These are phyloP conservation scores for Aphaenogaster rudis DNA, from an alignment of 1,140 invertebrate genomes.

Conservation along the genomic window DNA sequence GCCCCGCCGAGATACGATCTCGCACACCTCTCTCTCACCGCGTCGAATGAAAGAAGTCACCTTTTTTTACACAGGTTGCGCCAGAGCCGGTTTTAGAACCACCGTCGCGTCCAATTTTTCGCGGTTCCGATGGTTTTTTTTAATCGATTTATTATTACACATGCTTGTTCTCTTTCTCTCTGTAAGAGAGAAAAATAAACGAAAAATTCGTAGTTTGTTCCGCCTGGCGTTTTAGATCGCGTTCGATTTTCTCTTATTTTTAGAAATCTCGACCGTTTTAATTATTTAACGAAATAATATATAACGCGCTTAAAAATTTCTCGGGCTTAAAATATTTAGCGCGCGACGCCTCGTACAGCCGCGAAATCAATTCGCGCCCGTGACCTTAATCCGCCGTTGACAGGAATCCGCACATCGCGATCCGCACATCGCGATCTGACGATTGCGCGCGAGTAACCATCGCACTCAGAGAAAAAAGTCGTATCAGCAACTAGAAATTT, in stretches of 20 bases:
- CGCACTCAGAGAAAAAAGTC: not conserved
- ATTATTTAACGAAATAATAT: not conserved
- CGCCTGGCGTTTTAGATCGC: not conserved
- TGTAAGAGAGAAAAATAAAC: not conserved
- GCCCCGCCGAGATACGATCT: slow-evolving; percentile 47
- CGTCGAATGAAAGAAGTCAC: slow-evolving; percentile 27
- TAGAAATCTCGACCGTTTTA: not conserved
- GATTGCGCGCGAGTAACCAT: slow-evolving; percentile 14
- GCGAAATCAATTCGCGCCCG: slow-evolving; percentile 5
- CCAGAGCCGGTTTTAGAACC: not conserved
- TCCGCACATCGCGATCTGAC: not conserved
- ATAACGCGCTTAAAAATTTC: not conserved
- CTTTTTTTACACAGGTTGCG: not conserved
- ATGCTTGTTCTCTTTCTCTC: not conserved
- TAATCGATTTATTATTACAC: not conserved
- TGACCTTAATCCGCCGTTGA: not conserved
- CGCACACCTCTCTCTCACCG: slow-evolving; percentile 29
- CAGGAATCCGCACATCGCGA: not conserved
- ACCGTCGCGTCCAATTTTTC: slow-evolving; percentile 9
- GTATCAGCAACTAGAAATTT: no score
- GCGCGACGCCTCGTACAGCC: not conserved
- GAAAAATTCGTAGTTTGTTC: not conserved
- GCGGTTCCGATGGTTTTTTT: not conserved
- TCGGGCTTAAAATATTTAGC: not conserved
- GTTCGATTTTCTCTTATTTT: slow-evolving; percentile 1